A percentile compares a stretch with the other conserved stretches of the same genome.
phyloP scores from a whole-genome alignment of 1,140 invertebrate genomes.

The Lerema accius region DNA sequence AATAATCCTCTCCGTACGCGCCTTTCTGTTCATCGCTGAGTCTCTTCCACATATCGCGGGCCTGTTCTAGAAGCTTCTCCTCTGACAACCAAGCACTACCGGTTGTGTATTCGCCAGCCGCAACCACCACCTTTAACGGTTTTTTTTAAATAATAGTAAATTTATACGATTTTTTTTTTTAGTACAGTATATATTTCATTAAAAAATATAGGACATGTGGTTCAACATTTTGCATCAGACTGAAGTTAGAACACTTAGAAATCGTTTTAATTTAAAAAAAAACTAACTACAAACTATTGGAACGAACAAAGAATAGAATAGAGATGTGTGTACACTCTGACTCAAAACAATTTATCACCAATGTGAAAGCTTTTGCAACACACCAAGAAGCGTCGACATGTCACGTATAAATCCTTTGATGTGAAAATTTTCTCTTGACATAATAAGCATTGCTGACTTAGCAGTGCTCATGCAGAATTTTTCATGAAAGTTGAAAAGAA shows the following conservation, averaged over 20 bases:
- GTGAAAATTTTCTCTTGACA: conserved; percentile 17
- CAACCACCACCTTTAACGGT: conserved; percentile 85
- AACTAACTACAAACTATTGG: too few species aligned
- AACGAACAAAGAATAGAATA: too few species aligned
- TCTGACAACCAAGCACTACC: conserved; percentile 90
- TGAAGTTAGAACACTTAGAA: too few species aligned
- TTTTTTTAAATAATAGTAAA: conserved; percentile 20
- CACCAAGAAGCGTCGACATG: not conserved
- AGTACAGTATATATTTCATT: too few species aligned
- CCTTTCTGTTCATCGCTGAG: conserved; percentile 89
- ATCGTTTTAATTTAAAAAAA: too few species aligned
- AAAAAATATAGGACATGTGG: too few species aligned
- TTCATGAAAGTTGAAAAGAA: conserved; percentile 4
- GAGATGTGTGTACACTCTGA: too few species aligned
- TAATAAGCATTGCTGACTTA: conserved; percentile 17
- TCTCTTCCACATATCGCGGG: conserved; percentile 90
- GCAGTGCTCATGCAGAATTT: conserved; percentile 10
- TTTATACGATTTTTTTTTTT: too few species aligned
- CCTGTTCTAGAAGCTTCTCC: conserved; percentile 88
- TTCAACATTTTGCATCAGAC: too few species aligned
- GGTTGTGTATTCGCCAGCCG: conserved; percentile 91
- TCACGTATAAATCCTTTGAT: conserved; percentile 3
- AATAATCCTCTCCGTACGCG: conserved; percentile 91
- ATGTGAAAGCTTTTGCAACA: not conserved
- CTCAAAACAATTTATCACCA: not conserved